Evolutionary conservation across 2,888 invertebrate species (phyloP).

Genomic region (Campopleginae sp.): DNA sequence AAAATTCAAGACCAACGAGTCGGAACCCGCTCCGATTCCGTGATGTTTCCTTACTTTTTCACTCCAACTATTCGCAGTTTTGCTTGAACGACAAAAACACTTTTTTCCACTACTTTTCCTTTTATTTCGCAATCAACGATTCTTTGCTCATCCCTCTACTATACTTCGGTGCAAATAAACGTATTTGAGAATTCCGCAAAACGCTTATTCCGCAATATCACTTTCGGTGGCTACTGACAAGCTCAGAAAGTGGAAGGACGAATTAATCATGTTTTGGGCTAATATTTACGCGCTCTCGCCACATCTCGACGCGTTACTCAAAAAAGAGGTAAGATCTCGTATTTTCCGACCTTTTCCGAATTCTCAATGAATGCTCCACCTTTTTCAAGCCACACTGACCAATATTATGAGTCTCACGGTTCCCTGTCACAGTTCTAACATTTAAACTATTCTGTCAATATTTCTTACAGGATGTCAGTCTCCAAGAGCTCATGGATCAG

Average conservation of each 20-base stretch:
- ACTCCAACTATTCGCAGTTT: not conserved
- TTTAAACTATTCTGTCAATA: not conserved
- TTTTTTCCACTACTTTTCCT: not conserved
- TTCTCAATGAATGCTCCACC: not conserved
- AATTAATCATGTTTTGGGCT: constrained; percentile 92
- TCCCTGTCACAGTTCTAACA: not conserved
- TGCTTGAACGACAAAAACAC: not conserved
- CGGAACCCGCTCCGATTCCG: constrained; percentile 22
- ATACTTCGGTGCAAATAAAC: constrained; percentile 1
- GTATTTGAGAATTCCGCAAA: constrained; percentile 54
- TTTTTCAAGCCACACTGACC: not conserved
- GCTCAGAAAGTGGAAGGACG: constrained; percentile 67
- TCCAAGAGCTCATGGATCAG: constrained; percentile 96
- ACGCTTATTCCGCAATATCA: constrained; percentile 53
- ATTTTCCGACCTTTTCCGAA: not conserved
- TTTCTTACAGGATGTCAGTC: constrained; percentile 91
- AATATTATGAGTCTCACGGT: not conserved
- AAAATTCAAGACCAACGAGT: constrained; percentile 8
- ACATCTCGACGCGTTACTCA: constrained; percentile 91
- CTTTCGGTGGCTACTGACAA: constrained; percentile 64
- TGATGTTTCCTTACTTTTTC: constrained; percentile 49
- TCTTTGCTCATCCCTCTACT: constrained; percentile 2
- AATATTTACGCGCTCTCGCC: constrained; percentile 90
- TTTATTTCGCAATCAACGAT: constrained; percentile 16
- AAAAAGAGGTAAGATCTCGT: constrained; percentile 88